Evolutionary conservation across 2,888 invertebrate genomes (phyloP).

Genomic region (Chrysotoxum bicinctum): DNA sequence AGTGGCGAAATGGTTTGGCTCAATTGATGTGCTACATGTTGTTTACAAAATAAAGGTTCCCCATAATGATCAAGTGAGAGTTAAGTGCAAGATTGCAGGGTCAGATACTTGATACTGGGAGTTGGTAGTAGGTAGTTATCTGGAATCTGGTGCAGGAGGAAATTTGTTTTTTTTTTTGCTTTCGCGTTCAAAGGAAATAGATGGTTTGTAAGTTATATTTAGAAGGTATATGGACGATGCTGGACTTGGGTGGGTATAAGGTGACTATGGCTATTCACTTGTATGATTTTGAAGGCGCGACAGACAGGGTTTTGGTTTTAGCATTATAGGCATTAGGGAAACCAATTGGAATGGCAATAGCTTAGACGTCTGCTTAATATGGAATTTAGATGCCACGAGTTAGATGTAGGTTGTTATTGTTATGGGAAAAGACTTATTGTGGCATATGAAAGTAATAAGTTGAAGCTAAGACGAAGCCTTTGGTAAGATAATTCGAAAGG

Average conservation of each 20-base stretch:
- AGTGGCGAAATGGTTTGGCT: constrained; percentile 56
- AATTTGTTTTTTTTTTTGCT: constrained; percentile 3
- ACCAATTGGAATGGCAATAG: constrained; percentile 36
- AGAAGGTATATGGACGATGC: constrained; percentile 9
- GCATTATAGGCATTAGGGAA: constrained; percentile 26
- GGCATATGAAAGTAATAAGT: background rate
- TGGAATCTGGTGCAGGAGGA: constrained; percentile 44
- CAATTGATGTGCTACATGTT: constrained; percentile 54
- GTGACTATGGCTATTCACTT: background rate
- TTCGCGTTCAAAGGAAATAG: constrained; percentile 27
- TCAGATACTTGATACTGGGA: constrained; percentile 47
- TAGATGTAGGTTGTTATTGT: background rate
- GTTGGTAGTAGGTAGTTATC: constrained; percentile 34
- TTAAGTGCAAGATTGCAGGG: constrained; percentile 69
- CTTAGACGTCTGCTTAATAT: background rate
- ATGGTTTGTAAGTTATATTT: constrained; percentile 47
- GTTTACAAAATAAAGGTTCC: constrained; percentile 43
- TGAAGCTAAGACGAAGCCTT: background rate
- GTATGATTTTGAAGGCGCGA: constrained; percentile 25
- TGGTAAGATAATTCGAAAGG: background rate
- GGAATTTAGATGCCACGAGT: background rate
- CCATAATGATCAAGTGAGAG: constrained; percentile 58
- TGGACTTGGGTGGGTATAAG: background rate
- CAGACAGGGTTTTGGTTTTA: constrained; percentile 38
- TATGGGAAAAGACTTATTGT: background rate